Evolutionary conservation across 2,888 invertebrate genomes (phyloP), one percentile per base, ranked within the genome.

Genomic region (Carpatolechia fugitivella): DNA sequence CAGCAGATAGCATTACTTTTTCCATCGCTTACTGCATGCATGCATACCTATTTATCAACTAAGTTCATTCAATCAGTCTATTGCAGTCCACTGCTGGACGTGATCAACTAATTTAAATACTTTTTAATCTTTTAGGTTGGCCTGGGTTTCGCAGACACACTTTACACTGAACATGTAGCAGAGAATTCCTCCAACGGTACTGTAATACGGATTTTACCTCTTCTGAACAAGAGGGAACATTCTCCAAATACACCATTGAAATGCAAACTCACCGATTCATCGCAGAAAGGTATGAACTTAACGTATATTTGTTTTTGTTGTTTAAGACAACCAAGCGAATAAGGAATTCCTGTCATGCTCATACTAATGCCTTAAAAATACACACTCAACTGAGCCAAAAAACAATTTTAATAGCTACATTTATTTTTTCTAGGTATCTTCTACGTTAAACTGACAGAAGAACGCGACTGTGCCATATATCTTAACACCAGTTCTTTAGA

Each of bases 101-200:
- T n/a, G n/a, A n/a, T n/a, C n/a, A n/a, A n/a, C n/a, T n/a, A n/a
- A n/a, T 2, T 33, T 8, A 33, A 6, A 33, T 33, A 33, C 3
- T 33, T 33, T 29, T 41, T 41, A 5, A 29, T 44, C 11, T 44
- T 29, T 13, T 73, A 95, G 90, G 93, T 94, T 5, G 96, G 96
- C 0, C 89, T 98, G 29, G 95, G 97, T 0, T 98, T 98, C 75
- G 95, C 96, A 5, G 97, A 98, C 72, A 95, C 95, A 48, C 92
- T 94, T 0, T 98, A 97, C 76, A 95, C 94, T 49, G 93, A 96
- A 0, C 95, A 96, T 57, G 91, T 98, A 0, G 93, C 94, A 0
- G 98, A 98, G 80, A 94, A 96, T 78, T 92, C 94, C 0, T 85
- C 91, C 0, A 91, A 93, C 46, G 93, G 93, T 13, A 92, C 93